Conservation (phyloP, 1,140 invertebrate species). For the Heterodera carotae region DNA sequence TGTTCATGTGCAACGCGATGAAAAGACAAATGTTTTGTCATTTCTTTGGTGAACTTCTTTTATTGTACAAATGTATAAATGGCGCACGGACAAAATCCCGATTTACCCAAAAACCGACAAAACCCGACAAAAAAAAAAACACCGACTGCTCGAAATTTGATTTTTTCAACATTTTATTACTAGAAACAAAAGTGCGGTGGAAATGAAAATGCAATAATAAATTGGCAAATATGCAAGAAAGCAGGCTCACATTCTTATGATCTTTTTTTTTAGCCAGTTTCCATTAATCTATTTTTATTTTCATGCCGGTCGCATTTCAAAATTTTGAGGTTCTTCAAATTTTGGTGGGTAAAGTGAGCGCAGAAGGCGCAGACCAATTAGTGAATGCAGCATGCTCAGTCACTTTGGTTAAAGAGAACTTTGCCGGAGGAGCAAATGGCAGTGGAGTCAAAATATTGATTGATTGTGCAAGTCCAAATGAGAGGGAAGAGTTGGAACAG, state of each 20-base stretch:
- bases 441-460: constrained; percentile 28
- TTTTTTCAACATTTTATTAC: no score
- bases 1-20: constrained; percentile 8
- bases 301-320: not conserved
- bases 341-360: not conserved
- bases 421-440: not conserved
- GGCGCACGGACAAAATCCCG: no score
- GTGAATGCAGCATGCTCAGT: constrained; percentile 30
- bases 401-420: constrained; percentile 29
- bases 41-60: constrained; percentile 28
- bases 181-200: no score
- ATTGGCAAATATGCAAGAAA: no score
- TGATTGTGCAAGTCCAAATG: constrained; percentile 24
- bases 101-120: no score
- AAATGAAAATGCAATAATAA: no score
- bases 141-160: no score
- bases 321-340: not conserved
- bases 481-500: constrained; percentile 17
- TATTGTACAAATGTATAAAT: no score
- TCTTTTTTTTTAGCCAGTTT: no score
- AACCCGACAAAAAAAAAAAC: no score
- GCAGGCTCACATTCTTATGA: no score
- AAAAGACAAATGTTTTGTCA: not conserved
- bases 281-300: no score
- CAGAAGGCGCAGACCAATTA: not conserved